Conservation (phyloP, 2,888 invertebrate genomes). For the Bruchidius siliquastri region DNA sequence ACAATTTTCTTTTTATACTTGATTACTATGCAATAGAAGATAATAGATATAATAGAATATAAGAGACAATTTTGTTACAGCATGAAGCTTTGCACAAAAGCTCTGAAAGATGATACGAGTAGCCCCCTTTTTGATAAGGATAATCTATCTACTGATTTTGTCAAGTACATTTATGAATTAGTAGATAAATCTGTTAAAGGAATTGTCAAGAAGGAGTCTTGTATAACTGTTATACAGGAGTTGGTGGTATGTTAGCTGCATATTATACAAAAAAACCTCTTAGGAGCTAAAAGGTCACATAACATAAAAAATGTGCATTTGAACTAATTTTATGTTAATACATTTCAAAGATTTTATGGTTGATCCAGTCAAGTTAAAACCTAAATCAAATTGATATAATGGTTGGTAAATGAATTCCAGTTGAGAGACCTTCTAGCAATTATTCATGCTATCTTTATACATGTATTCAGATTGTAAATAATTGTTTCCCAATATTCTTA, state of each 20-base stretch:
- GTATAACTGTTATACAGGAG: constrained; percentile 68
- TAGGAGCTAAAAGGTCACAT: too few species aligned
- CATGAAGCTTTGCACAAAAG: constrained; percentile 60
- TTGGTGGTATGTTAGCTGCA: constrained; percentile 60
- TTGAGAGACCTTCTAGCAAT: background rate
- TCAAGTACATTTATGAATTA: constrained; percentile 73
- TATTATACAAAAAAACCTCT: constrained; percentile 3
- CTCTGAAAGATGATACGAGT: constrained; percentile 59
- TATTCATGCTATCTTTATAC: too few species aligned
- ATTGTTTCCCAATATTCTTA: constrained; percentile 15
- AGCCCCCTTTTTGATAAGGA: constrained; percentile 61
- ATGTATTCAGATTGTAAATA: too few species aligned
- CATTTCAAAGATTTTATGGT: too few species aligned
- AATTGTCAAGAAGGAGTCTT: constrained; percentile 71
- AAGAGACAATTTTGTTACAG: constrained; percentile 44
- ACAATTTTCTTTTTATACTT: too few species aligned
- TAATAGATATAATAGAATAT: too few species aligned
- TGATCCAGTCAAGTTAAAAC: too few species aligned
- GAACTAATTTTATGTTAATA: too few species aligned
- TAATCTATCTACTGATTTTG: constrained; percentile 61
- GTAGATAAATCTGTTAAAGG: constrained; percentile 75
- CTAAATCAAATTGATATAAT: too few species aligned
- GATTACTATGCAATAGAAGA: too few species aligned
- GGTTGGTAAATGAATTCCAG: too few species aligned
- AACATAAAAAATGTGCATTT: too few species aligned